Evolutionary conservation across 2,797 vertebrate species (phyloP).

Genomic region (Pseudotriccus pelzelni): DNA sequence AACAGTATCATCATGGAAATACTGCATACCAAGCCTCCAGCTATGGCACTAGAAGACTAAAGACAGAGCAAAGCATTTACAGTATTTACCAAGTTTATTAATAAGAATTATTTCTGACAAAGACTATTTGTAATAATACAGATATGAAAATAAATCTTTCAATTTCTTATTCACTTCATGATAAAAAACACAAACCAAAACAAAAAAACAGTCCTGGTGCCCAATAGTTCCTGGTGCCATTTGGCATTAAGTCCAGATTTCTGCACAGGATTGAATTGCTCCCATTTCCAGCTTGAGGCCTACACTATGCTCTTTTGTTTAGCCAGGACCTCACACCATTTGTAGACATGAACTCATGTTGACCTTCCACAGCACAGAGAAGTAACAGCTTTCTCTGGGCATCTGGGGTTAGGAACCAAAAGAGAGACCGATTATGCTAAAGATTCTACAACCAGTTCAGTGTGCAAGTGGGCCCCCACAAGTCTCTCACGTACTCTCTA

Average conservation of each 20-base stretch:
- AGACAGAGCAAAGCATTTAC: neutral
- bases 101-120: neutral
- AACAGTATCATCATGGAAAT: neutral
- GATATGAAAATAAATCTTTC: neutral
- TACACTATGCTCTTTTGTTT: slow-evolving; percentile 25
- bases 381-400: neutral
- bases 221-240: neutral
- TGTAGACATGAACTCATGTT: neutral
- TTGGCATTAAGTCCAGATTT: neutral
- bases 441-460: neutral
- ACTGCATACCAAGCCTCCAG: neutral
- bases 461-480: neutral
- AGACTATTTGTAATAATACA: neutral
- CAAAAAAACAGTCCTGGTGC: neutral
- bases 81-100: neutral
- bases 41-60: neutral
- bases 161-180: neutral
- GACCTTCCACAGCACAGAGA: neutral
- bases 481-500: neutral
- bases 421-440: neutral
- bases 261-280: neutral
- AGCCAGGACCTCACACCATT: neutral
- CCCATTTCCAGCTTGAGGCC: neutral
- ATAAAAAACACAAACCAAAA: neutral
- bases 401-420: neutral